Evolutionary conservation across 1,140 invertebrate species (phyloP), one percentile per base, ranked within the genome.

Genomic region (Drosophila sp.): DNA sequence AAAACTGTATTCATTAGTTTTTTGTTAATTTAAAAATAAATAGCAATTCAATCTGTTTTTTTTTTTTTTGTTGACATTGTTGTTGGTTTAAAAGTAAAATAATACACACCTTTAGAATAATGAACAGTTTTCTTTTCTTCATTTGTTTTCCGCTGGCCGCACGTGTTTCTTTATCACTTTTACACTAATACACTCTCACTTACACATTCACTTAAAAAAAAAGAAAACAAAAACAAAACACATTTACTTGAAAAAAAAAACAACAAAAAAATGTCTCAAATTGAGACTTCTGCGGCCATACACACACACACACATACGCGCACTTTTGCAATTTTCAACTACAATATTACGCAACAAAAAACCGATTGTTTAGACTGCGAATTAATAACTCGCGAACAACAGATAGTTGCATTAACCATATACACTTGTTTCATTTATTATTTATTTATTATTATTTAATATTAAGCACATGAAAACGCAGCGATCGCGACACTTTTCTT

Each of bases 281-380:
- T 44, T 44, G 17, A 47, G 44, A 23, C 44, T 47, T 25, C 6
- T 47, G 23, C 11, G 44, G 17, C 0, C 17, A 17, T 23, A 1
- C n/a, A 17, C 2, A 5, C 41, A 25, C 10, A 38, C 35, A 47
- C 7, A 25, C 44, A 23, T 5, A 57, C n/a, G 7, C 32, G 55
- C 38, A 60, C 71, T 65, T 71, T 61, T 61, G 50, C 71, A 74
- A 77, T 74, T 77, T 77, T 66, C 62, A 58, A 66, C 63, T 58
- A 60, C 62, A 17, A 0, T 7, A 7, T 23, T 23, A 6, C 70
- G 73, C 57, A 73, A 69, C 57, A 66, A 73, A 70, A 77, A 27
- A 6, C 4, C 44, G 44, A 50, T 2, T 10, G 6, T 27, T 50
- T 50, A n/a, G 35, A 11, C 3, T 27, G 5, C 23, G 4, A 10